Percentiles rank a stretch among this genome's conserved stretches.
Evolutionary conservation across 2,113 vertebrate genomes (phyloP).

Genomic region (Engraulis encrasicolus): DNA sequence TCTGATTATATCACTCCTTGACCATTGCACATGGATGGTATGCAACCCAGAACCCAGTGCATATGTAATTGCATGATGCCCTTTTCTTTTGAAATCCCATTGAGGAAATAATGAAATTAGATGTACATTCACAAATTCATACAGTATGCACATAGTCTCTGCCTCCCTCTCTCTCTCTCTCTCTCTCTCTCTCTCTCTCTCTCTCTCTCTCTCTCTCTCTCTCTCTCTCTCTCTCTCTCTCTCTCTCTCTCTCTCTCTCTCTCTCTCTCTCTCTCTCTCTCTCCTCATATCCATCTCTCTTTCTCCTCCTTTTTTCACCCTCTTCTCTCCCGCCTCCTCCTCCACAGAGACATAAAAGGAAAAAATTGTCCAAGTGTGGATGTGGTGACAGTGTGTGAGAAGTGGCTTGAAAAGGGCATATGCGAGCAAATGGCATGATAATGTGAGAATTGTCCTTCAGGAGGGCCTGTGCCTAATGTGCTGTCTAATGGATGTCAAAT

Average conservation of each 20-base stretch:
- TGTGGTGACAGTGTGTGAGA: background rate
- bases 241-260: background rate
- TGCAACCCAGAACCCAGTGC: too few species aligned
- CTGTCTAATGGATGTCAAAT: background rate
- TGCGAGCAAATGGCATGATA: background rate
- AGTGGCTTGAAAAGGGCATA: background rate
- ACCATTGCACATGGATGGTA: too few species aligned
- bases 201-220: background rate
- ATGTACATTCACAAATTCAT: too few species aligned
- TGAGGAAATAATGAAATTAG: too few species aligned
- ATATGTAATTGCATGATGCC: too few species aligned
- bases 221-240: conserved; percentile 26
- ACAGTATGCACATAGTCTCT: too few species aligned
- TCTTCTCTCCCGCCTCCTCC: background rate
- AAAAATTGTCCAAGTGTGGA: background rate
- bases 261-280: conserved; percentile 27
- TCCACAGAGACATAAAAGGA: background rate
- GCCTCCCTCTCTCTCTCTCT: conserved; percentile 1
- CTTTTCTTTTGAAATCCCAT: too few species aligned
- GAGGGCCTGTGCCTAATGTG: background rate
- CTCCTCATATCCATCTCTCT: conserved; percentile 48
- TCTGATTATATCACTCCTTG: too few species aligned
- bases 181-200: conserved; percentile 19
- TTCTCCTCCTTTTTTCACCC: conserved; percentile 44
- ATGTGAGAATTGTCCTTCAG: background rate